These are phyloP conservation scores for Acrocyrtus sp. DNA, from an alignment of 2,888 invertebrate genomes.

Conservation along the genomic window DNA sequence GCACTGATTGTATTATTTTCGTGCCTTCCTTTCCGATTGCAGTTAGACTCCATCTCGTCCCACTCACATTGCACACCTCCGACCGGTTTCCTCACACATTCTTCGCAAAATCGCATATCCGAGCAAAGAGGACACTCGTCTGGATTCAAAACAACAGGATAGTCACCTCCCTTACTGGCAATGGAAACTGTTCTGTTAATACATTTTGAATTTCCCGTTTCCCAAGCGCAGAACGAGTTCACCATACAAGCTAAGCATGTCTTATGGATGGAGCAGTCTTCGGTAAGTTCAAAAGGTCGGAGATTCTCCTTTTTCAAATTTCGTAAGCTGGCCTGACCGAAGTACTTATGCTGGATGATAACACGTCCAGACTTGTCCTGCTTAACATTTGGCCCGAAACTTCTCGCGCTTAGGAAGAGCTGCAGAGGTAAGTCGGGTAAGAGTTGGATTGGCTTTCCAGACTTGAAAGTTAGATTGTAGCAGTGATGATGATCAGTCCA, in stretches of 20 bases:
- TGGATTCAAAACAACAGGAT: conserved; percentile 26
- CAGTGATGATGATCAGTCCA: conserved; percentile 58
- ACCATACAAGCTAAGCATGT: conserved; percentile 58
- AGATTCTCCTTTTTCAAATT: conserved; percentile 56
- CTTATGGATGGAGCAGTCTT: conserved; percentile 38
- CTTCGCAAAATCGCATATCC: conserved; percentile 87
- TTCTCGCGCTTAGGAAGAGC: conserved; percentile 55
- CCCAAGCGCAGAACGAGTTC: conserved; percentile 58
- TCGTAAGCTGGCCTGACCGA: conserved; percentile 4
- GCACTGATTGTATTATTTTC: conserved; percentile 70
- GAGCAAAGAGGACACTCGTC: conserved; percentile 82
- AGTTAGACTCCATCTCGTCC: conserved; percentile 90
- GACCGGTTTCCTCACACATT: conserved; percentile 74
- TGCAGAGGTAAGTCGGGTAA: conserved; percentile 69
- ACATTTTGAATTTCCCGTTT: conserved; percentile 30
- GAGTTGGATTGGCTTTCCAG: conserved; percentile 67
- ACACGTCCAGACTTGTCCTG: conserved; percentile 56
- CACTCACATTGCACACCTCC: conserved; percentile 82
- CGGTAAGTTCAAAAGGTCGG: conserved; percentile 38
- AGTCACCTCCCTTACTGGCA: conserved; percentile 12
- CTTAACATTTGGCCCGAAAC: conserved; percentile 31
- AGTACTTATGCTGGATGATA: conserved; percentile 19
- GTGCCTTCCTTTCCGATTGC: conserved; percentile 78
- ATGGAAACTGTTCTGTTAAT: conserved; percentile 19
- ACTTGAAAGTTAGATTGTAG: conserved; percentile 71